Evolutionary conservation across 1,140 invertebrate genomes (phyloP).

Genomic region (Tribolium castaneum): DNA sequence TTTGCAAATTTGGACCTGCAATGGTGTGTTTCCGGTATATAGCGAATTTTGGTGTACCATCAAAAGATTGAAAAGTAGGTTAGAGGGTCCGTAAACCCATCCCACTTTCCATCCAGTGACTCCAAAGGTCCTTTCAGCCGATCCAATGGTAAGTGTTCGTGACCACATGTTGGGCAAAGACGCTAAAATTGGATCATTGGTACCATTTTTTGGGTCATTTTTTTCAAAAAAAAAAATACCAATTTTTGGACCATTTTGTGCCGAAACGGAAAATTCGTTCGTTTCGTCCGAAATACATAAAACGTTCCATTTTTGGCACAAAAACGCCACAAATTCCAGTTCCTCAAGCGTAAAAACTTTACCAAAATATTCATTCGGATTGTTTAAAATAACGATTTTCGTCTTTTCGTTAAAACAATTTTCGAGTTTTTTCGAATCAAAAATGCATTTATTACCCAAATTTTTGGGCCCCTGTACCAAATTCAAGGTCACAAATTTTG

Average conservation of each 20-base stretch:
- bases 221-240: slow-evolving; percentile 47
- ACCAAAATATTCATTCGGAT: slow-evolving; percentile 93
- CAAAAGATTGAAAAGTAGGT: slow-evolving; percentile 83
- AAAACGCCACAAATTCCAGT: slow-evolving; percentile 79
- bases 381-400: slow-evolving; percentile 95
- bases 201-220: background rate
- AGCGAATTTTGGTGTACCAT: slow-evolving; percentile 95
- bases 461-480: background rate
- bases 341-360: slow-evolving; percentile 84
- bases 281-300: slow-evolving; percentile 95
- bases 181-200: background rate
- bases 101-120: slow-evolving; percentile 98
- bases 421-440: slow-evolving; percentile 80
- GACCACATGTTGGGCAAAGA: slow-evolving; percentile 96
- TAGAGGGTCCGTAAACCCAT: slow-evolving; percentile 93
- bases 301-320: slow-evolving; percentile 90
- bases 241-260: slow-evolving; percentile 70
- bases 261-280: slow-evolving; percentile 92
- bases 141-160: slow-evolving; percentile 96
- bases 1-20: slow-evolving; percentile 73
- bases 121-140: slow-evolving; percentile 85
- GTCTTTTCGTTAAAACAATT: slow-evolving; percentile 88
- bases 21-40: slow-evolving; percentile 90
- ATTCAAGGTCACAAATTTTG: slow-evolving; percentile 73
- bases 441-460: slow-evolving; percentile 62